phyloP scores from a whole-genome alignment of 2,797 vertebrate species.

The Atherinosoma microstoma region DNA sequence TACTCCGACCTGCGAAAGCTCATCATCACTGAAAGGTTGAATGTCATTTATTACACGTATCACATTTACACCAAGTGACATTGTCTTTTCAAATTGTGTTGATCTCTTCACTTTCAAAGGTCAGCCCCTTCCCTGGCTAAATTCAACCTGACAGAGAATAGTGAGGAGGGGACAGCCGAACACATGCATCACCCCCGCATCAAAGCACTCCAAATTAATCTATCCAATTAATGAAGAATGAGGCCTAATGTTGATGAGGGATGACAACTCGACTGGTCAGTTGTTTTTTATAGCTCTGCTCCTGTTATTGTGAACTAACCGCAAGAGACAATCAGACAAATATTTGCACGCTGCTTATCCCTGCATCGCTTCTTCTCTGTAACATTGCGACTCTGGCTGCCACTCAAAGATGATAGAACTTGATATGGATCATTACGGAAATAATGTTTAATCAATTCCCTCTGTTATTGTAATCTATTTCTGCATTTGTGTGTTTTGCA shows the following conservation, averaged over 20 bases:
- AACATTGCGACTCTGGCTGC: conserved; percentile 47
- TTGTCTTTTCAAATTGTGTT: conserved; percentile 99
- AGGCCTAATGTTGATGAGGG: conserved; percentile 89
- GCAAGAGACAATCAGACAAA: conserved; percentile 79
- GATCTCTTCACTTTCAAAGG: conserved; percentile 99
- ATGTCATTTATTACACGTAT: conserved; percentile 90
- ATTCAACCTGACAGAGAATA: conserved; percentile 98
- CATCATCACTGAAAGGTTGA: conserved; percentile 86
- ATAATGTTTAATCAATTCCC: conserved; percentile 85
- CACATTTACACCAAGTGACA: conserved; percentile 99
- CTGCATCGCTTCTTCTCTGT: conserved; percentile 6
- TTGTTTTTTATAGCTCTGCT: conserved; percentile 76
- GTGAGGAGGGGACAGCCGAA: conserved; percentile 91
- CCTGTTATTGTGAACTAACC: conserved; percentile 70
- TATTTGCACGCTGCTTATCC: conserved; percentile 60
- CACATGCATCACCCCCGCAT: conserved; percentile 91
- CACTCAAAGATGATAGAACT: conserved; percentile 79
- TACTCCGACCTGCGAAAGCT: conserved; percentile 76
- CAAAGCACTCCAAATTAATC: conserved; percentile 96
- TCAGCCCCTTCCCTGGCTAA: conserved; percentile 96
- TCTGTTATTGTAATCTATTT: conserved; percentile 81
- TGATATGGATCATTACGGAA: conserved; percentile 85
- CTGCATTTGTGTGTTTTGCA: conserved; percentile 78
- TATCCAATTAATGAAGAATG: conserved; percentile 96
- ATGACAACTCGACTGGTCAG: conserved; percentile 86